These are phyloP conservation scores for Podargus strigoides DNA, from an alignment of 2,797 vertebrate species.

Conservation along the genomic window DNA sequence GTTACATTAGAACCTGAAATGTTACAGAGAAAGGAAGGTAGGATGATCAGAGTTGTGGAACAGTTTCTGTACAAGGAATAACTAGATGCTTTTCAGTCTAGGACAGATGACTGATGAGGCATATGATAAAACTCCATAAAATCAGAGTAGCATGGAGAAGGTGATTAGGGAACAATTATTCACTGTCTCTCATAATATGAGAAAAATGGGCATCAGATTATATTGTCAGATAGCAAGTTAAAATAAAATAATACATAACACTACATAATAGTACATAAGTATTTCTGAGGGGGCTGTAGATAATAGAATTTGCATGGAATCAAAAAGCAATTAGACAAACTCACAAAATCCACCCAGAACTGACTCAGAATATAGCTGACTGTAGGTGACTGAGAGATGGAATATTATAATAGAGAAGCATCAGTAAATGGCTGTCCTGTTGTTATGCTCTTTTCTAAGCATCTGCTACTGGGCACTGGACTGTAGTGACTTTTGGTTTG, in stretches of 20 bases:
- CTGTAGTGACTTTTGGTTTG: not conserved
- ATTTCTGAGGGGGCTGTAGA: not conserved
- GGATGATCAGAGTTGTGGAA: not conserved
- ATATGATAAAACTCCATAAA: conserved; percentile 44
- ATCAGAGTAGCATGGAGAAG: conserved; percentile 10
- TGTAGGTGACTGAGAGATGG: not conserved
- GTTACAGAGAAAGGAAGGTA: not conserved
- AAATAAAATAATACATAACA: conserved; percentile 33
- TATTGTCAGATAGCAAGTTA: conserved; percentile 36
- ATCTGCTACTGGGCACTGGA: not conserved
- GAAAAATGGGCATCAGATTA: conserved; percentile 1
- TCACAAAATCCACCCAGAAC: not conserved
- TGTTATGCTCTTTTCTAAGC: not conserved
- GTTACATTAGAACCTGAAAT: not conserved
- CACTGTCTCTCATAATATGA: not conserved
- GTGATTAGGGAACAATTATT: conserved; percentile 43
- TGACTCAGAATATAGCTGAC: not conserved
- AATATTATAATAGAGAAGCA: not conserved
- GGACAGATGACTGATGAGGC: not conserved
- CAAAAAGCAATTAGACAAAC: not conserved
- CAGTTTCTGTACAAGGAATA: not conserved
- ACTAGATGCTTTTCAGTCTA: not conserved
- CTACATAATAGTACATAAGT: conserved; percentile 1
- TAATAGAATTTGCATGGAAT: conserved; percentile 27
- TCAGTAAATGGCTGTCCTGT: not conserved